Evolutionary conservation across 2,797 vertebrate species (phyloP), one percentile per base, ranked within the genome.

Genomic region (Okamejei kenojei): DNA sequence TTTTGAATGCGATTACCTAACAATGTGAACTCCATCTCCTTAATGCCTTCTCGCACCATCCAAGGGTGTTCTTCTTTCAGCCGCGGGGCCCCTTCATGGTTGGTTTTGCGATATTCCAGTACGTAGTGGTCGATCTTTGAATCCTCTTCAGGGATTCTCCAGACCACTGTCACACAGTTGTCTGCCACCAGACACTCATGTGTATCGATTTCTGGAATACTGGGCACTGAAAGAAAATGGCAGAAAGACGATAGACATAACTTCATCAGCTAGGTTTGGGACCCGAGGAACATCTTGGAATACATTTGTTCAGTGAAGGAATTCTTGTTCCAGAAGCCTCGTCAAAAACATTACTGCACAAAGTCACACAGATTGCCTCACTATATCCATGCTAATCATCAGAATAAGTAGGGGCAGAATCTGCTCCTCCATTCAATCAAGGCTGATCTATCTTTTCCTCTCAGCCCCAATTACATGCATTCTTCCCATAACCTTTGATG

Each of bases 31-130:
- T 99, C 98, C 0, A 94, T 96, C 94, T 97, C 96, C 90, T 96
- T 96, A 93, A 99, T 98, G 80, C 98, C 98, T 95, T 99, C 98
- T 3, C 98, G 94, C 93, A 99, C 98, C 98, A 99, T 99, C 98
- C 98, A 99, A 94, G 98, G 98, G 93, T 98, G 98, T 79, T 99
- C 98, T 95, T 99, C 98, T 76, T 97, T 96, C 95, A 97, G 96
- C 0, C 98, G 98, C 0, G 98, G 98, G 0, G 97, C 97, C 0
- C 98, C 98, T 94, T 98, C 98, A 0, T 98, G 98, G 95, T 99
- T 99, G 78, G 98, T 99, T 82, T 96, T 96, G 15, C 98, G 97
- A 54, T 99, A 96, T 93, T 99, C 98, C 93, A 99, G 95, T 71
- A 98, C 97, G 17, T 98, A 99, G 95, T 99, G 98, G 94, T 99